Evolutionary conservation across 1,140 invertebrate genomes (phyloP).

Genomic region (Solenopsis invicta): DNA sequence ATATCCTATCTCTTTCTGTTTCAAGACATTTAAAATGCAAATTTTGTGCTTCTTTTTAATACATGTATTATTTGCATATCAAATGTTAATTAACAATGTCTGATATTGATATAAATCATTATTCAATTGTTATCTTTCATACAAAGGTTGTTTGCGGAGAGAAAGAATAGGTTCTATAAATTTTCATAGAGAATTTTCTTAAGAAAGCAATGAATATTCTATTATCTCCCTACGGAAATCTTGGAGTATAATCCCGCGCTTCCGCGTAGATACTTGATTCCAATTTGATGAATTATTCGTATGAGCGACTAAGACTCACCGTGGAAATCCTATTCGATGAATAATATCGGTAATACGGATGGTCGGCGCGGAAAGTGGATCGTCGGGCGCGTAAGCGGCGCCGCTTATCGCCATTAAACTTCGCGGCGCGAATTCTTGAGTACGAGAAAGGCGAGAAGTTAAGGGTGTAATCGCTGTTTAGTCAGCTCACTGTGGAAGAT

Average conservation of each 20-base stretch:
- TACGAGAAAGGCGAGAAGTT: conserved; percentile 66
- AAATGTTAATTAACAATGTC: conserved; percentile 5
- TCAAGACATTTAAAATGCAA: neutral
- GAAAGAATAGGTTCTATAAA: conserved; percentile 20
- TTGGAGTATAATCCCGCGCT: conserved; percentile 28
- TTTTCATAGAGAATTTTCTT: conserved; percentile 26
- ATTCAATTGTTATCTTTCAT: neutral
- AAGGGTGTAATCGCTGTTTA: conserved; percentile 78
- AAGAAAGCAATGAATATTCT: conserved; percentile 48
- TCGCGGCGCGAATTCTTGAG: conserved; percentile 57
- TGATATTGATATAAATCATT: neutral
- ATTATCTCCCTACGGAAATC: conserved; percentile 55
- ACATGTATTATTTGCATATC: neutral
- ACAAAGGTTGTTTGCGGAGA: neutral
- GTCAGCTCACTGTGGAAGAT: conserved; percentile 71
- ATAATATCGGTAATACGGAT: conserved; percentile 60
- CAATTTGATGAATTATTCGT: conserved; percentile 60
- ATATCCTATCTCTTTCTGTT: neutral
- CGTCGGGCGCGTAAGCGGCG: conserved; percentile 4
- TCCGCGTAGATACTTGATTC: conserved; percentile 33
- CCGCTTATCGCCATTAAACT: conserved; percentile 65
- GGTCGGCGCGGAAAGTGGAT: conserved; percentile 31
- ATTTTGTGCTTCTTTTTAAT: neutral
- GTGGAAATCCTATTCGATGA: conserved; percentile 45
- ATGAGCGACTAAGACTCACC: conserved; percentile 20